Percentiles rank a stretch among this genome's conserved stretches.
These are phyloP conservation scores for Sminthurinus aureus DNA, from an alignment of 2,888 invertebrate species.

Conservation along the genomic window DNA sequence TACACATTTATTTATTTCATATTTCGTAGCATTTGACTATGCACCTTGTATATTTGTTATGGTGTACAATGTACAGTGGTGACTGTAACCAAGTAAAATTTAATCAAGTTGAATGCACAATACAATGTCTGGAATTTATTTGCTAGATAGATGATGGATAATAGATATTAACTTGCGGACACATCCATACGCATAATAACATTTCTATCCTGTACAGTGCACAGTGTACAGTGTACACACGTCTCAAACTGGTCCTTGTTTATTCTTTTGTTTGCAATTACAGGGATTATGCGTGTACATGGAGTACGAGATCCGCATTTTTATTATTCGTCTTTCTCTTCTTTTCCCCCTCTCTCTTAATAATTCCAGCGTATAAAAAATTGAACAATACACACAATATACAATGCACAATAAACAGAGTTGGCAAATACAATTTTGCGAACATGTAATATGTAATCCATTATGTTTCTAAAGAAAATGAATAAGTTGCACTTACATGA, in stretches of 20 bases:
- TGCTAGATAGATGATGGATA: neutral
- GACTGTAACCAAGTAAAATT: neutral
- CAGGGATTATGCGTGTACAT: neutral
- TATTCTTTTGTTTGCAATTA: conserved; percentile 34
- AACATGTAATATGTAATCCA: no score
- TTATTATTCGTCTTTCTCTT: conserved; percentile 15
- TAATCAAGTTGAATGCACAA: conserved; percentile 21
- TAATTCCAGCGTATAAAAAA: neutral
- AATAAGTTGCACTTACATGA: no score
- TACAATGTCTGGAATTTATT: neutral
- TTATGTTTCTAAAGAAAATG: no score
- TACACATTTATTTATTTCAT: neutral
- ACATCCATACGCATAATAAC: neutral
- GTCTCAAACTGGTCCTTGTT: conserved; percentile 15
- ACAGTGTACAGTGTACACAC: neutral
- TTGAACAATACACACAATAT: neutral
- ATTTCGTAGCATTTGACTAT: neutral
- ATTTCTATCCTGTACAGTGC: neutral
- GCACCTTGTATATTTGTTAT: neutral
- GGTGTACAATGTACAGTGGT: neutral
- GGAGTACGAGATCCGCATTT: conserved; percentile 18
- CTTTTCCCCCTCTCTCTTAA: neutral
- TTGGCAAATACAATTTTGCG: no score
- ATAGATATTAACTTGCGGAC: neutral
- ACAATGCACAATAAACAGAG: no score